These are phyloP conservation scores for Orthonychiurus folsomi DNA, from an alignment of 2,888 invertebrate species.

Conservation along the genomic window DNA sequence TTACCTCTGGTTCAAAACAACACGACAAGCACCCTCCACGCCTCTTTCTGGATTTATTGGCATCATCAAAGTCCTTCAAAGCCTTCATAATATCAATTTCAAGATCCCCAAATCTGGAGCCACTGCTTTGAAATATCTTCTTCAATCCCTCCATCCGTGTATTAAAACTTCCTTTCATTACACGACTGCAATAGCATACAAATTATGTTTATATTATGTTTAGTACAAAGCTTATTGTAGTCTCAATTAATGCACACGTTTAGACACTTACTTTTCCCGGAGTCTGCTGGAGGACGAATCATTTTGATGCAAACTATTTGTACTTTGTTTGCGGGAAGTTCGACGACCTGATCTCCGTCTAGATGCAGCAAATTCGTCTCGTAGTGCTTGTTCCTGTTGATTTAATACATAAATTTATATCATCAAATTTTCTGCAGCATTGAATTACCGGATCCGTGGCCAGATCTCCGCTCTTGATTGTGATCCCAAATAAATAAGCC, in stretches of 20 bases:
- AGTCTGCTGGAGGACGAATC: neutral
- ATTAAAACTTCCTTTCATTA: constrained; percentile 16
- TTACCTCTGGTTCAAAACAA: neutral
- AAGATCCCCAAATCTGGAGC: constrained; percentile 25
- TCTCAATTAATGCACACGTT: no score
- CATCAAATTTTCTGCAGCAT: neutral
- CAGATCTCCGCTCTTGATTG: constrained; percentile 9
- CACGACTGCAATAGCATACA: no score
- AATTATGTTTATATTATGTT: no score
- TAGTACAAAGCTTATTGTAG: no score
- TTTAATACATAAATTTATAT: no score
- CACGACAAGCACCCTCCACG: neutral
- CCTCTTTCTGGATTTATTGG: neutral
- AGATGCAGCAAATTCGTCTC: neutral
- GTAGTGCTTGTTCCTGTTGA: constrained; percentile 4
- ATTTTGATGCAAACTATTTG: neutral
- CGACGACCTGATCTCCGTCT: neutral
- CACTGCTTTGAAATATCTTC: constrained; percentile 20
- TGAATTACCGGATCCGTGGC: neutral
- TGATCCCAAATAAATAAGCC: constrained; percentile 31
- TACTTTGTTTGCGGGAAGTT: neutral
- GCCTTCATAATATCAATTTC: constrained; percentile 31
- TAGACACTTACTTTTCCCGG: no score
- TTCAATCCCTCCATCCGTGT: constrained; percentile 27
- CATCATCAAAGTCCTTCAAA: constrained; percentile 24